Base-by-base conservation (phyloP, 2,888 invertebrate genomes). In the Drosophila greeni region DNA sequence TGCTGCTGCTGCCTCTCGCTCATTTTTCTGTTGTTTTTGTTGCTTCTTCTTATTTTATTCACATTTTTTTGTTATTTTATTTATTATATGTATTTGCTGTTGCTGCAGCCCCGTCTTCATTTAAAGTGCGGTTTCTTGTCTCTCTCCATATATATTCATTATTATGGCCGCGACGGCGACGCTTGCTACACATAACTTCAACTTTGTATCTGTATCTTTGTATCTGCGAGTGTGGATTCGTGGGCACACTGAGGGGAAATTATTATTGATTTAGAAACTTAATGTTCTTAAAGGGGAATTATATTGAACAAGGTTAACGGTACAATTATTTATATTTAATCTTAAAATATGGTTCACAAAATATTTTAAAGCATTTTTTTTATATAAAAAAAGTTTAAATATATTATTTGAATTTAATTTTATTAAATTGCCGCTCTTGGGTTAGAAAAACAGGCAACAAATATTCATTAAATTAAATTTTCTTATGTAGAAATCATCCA, bases 51-150 rank as follows among this genome's bases (percentile, higher is more conserved):
- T 61, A 66, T 76, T 72, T 72, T 80, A 72, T 80, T 73, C 73
- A 43, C 60, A 69, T 70, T 70, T 73, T 54, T 66, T 72, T 75
- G 72, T 78, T 81, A 78, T 78, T 78, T 78, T 78, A 78, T 81
- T 78, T 78, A 75, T 81, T 81, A 75, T 80, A 72, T 76, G 71
- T 61, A 73, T 57, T 68, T 57, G 58, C 37, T 48, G 47, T 33
- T 54, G 43, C 16, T 48, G 71, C 66, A 75, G 76, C 74, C 65
- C 45, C 70, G 75, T 76, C 81, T 77, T 74, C 72, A 76, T 77
- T 82, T 82, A 82, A 83, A 83, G 79, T 83, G 83, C 83, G 82
- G 82, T 82, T 82, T 79, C 83, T 82, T 82, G 81, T 81, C 82
- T 78, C 74, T 83, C 74, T 74, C 76, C 82, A 82, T 83, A 81